Evolutionary conservation across 2,113 vertebrate genomes (phyloP).

Genomic region (Cranoglanis bouderius): DNA sequence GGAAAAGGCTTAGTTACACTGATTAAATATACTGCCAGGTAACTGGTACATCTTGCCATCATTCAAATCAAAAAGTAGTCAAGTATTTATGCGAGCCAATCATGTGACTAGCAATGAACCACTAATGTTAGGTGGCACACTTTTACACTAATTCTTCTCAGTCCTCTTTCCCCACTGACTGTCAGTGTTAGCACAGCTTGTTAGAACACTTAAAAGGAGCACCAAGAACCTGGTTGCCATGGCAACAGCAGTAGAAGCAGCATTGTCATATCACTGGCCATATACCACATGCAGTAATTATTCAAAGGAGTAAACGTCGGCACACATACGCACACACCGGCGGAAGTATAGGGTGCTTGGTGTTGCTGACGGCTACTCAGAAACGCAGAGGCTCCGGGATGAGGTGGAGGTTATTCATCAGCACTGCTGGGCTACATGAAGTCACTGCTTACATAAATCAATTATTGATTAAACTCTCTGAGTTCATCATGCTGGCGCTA

Average conservation of each 20-base stretch:
- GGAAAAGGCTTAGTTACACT: neutral
- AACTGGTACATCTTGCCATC: neutral
- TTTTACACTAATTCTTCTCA: neutral
- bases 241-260: conserved; percentile 40
- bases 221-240: conserved; percentile 28
- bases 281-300: neutral
- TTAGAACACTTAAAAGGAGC: neutral
- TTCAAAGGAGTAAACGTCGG: conserved; percentile 2
- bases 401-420: neutral
- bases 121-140: neutral
- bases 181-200: neutral
- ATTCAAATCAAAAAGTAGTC: neutral
- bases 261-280: conserved; percentile 9
- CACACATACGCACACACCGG: neutral
- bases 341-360: neutral
- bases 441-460: conserved; percentile 3
- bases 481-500: neutral
- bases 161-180: neutral
- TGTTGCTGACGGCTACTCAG: neutral
- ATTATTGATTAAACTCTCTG: neutral
- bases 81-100: neutral
- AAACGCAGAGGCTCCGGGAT: neutral
- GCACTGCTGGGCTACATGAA: neutral
- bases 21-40: neutral
- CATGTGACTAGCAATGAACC: neutral